Evolutionary conservation across 2,113 vertebrate genomes (phyloP), one percentile per base, ranked within the genome.

Genomic region (Thunnus maccoyii): DNA sequence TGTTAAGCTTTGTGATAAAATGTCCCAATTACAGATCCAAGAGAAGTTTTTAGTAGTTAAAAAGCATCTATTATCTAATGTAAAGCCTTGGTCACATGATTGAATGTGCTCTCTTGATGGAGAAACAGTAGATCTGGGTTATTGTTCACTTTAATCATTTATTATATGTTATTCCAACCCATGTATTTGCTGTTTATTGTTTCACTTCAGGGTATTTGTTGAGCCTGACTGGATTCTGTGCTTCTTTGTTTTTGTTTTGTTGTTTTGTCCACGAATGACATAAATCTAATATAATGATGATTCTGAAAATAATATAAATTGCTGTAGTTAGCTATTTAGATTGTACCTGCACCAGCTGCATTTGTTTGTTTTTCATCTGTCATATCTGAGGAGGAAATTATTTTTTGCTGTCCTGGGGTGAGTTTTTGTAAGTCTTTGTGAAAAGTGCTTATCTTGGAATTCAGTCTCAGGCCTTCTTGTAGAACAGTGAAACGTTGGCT

Each of bases 231-330:
- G 30, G 68, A 85, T 57, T 46, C 46, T 65, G 22, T 22, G 36
- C 44, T 60, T 78, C 18, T 52, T 64, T 69, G 6, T 68, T 77
- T 22, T 82, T 85, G 5, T 80, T 87, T 67, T 36, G 36, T 36
- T 41, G 44, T 68, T 87, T 70, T 67, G 17, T 83, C 56, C 36
- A 18, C 55, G 11, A 76, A 66, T 76, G 13, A 72, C 46, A 80
- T 86, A 54, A 82, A 83, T 90, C 64, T 81, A 87, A 89, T 85
- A 80, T 86, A 84, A 83, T 75, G 47, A 83, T 78, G 36, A 84
- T 72, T 77, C 58, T 71, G 76, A 86, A 79, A 87, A 75, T 90
- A 83, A 76, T 84, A 85, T 88, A 78, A 88, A 85, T 75, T 65
- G 41, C 64, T 64, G 32, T 91, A 76, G 64, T 73, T 68, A 25